Evolutionary conservation across 1,140 invertebrate species (phyloP).

Genomic region (Nebria ingens): DNA sequence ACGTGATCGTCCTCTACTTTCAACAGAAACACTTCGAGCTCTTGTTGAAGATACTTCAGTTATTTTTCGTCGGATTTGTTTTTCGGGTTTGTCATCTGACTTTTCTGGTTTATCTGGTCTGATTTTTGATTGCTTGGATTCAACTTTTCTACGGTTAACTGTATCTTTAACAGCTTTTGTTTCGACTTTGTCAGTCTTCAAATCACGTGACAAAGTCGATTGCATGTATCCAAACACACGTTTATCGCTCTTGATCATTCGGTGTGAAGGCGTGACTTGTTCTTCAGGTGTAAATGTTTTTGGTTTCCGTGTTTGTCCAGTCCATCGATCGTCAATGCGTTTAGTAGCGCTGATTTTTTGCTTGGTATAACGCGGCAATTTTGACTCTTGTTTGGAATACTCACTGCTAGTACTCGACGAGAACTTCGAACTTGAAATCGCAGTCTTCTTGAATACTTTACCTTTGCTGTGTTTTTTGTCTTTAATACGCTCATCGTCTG

Average conservation of each 20-base stretch:
- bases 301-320: background rate
- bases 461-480: background rate
- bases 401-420: background rate
- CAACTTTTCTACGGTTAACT: conserved; percentile 22
- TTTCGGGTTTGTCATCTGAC: background rate
- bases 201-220: conserved; percentile 37
- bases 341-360: background rate
- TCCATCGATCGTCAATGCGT: conserved; percentile 10
- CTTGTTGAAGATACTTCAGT: background rate
- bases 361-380: background rate
- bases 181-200: conserved; percentile 34
- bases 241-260: conserved; percentile 20
- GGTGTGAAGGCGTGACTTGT: conserved; percentile 11
- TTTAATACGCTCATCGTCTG: conserved; percentile 26
- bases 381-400: background rate
- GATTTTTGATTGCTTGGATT: conserved; percentile 12
- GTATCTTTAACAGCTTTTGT: conserved; percentile 25
- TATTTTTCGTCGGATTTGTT: background rate
- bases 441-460: conserved; percentile 4
- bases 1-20: background rate
- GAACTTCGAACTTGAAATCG: background rate
- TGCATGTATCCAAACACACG: conserved; percentile 36
- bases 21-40: background rate
- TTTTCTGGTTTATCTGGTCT: conserved; percentile 10
- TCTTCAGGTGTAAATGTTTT: conserved; percentile 11